These are phyloP conservation scores for Heliconius melpomene DNA, from an alignment of 1,140 invertebrate genomes.

Conservation along the genomic window DNA sequence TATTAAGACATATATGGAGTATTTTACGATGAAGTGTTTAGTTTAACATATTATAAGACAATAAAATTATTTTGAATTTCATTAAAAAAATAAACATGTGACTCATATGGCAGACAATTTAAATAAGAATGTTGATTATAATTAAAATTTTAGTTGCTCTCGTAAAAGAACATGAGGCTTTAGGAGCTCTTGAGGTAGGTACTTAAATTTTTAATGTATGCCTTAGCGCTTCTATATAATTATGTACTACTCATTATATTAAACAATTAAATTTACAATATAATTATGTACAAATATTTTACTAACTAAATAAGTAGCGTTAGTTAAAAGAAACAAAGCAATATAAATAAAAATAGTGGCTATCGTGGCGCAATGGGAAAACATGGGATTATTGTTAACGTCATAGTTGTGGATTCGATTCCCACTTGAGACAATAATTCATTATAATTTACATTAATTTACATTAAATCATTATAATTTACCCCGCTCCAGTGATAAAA, in stretches of 20 bases:
- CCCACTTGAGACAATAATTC: background rate
- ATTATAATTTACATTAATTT: too few relatives aligned
- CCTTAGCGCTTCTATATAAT: background rate
- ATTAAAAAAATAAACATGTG: background rate
- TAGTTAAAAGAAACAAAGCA: background rate
- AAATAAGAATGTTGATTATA: too few relatives aligned
- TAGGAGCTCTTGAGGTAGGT: too few relatives aligned
- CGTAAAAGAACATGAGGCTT: too few relatives aligned
- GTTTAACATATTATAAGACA: background rate
- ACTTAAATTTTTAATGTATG: background rate
- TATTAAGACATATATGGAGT: background rate
- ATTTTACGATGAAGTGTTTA: background rate
- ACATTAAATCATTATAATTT: too few relatives aligned
- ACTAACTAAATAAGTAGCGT: background rate
- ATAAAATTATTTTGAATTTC: conserved; percentile 2
- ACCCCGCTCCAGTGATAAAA: too few relatives aligned
- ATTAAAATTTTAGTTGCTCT: too few relatives aligned
- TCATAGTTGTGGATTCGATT: too few relatives aligned
- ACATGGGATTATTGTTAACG: too few relatives aligned
- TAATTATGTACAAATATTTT: too few relatives aligned
- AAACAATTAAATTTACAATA: background rate
- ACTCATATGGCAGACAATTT: background rate
- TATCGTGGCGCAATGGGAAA: too few relatives aligned
- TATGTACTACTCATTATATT: background rate
- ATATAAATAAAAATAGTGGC: background rate